Conservation (phyloP, 2,113 vertebrate genomes). For the Sialia sialis region DNA sequence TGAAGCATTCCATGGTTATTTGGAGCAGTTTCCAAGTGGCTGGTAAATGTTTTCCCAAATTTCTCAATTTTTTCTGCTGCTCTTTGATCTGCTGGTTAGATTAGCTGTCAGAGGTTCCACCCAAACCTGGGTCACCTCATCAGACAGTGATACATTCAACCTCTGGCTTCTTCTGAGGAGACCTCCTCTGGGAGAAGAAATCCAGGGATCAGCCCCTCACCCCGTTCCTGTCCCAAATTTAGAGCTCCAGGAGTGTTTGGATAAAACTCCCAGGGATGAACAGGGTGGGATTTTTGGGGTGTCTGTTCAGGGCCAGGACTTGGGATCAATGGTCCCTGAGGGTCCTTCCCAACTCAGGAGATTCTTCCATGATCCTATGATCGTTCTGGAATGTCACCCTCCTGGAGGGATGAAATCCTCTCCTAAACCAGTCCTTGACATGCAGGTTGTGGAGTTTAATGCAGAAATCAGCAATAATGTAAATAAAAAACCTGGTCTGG, state of each 20-base stretch:
- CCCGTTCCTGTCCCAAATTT: background rate
- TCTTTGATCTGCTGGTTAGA: background rate
- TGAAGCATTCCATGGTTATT: background rate
- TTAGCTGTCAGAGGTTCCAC: background rate
- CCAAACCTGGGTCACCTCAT: background rate
- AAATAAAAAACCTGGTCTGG: background rate
- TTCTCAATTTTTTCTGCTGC: background rate
- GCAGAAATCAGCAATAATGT: background rate
- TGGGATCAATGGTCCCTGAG: background rate
- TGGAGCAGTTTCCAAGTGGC: background rate
- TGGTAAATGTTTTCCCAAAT: background rate
- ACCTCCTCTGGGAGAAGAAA: background rate
- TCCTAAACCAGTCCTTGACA: background rate
- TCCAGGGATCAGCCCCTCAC: background rate
- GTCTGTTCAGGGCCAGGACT: background rate
- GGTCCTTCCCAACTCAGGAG: background rate
- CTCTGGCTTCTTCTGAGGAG: background rate
- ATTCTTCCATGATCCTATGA: background rate
- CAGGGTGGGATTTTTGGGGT: background rate
- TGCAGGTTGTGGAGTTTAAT: background rate
- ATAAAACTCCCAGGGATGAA: fast-evolving
- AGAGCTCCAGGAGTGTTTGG: background rate
- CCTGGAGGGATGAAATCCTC: background rate
- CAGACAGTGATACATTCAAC: background rate
- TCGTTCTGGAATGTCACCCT: background rate